Evolutionary conservation across 2,888 invertebrate genomes (phyloP), one percentile per base, ranked within the genome.

Genomic region (Noctua janthe): DNA sequence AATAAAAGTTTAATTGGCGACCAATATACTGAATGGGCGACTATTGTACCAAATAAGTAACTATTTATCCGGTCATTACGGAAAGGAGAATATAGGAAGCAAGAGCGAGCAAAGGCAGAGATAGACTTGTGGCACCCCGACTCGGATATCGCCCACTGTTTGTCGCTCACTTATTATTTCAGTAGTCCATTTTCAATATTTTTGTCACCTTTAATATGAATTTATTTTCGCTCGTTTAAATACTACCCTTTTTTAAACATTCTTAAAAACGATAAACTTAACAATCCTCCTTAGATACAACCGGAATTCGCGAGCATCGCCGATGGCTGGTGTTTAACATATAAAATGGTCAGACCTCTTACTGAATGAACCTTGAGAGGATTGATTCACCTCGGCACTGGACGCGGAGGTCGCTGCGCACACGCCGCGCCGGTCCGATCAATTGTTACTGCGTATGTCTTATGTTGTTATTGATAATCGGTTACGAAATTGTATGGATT

Each of bases 301-400:
- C 72, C 77, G 70, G 73, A 87, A 76, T 81, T 75, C 39, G 80
- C 82, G 75, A 78, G 81, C 76, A 77, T 79, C 74, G 87, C 86
- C 87, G 62, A 49, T 13, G 83, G 81, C 81, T 76, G 64, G 47
- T 83, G 71, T 62, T 78, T 80, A 82, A 78, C 78, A 85, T 87
- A 91, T 89, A 92, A 92, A 92, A 92, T 93, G 93, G 94, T 88
- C 90, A 92, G 91, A 93, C 94, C 95, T 95, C 94, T 95, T 94
- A 94, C 93, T 92, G 91, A 88, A 89, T 85, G 91, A 93, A 92
- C 95, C 95, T 95, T 96, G 95, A 91, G 90, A 92, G 92, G 94
- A 95, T 95, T 96, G 96, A 96, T 95, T 96, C 94, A 95, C 94
- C 94, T 94, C 94, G 92, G 89, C 90, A 82, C 92, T 92, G 90